Conservation (phyloP, 2,113 vertebrate genomes). For the Hemiscyllium ocellatum region DNA sequence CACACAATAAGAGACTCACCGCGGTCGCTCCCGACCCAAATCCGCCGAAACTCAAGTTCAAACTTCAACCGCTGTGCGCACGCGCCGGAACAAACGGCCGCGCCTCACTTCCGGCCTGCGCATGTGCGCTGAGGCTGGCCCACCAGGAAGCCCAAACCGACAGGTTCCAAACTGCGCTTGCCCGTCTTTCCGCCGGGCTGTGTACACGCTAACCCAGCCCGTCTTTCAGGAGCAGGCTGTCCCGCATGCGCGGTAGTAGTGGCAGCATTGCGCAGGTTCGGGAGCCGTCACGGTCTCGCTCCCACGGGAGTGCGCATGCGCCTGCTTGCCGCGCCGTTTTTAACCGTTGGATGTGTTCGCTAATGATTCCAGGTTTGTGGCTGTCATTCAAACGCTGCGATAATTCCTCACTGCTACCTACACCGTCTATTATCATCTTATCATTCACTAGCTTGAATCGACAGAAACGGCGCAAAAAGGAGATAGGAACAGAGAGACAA, state of each 20-base stretch:
- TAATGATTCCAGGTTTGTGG: neutral
- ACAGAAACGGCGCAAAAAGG: neutral
- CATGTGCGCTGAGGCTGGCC: neutral
- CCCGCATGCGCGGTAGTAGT: no score
- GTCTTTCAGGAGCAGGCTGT: no score
- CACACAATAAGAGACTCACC: neutral
- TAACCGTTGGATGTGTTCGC: neutral
- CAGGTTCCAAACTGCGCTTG: neutral
- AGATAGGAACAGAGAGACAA: no score
- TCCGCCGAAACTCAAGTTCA: neutral
- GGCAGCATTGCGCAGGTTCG: neutral
- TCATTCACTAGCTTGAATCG: neutral
- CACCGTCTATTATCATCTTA: no score
- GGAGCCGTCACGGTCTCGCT: neutral
- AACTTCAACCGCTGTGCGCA: neutral
- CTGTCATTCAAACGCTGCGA: neutral
- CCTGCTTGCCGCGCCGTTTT: neutral
- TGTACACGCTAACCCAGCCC: no score
- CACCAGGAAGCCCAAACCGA: neutral
- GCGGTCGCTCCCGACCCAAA: neutral
- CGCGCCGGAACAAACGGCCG: neutral
- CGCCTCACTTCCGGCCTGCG: neutral
- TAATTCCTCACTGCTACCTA: neutral
- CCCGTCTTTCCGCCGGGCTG: no score
- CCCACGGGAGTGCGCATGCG: neutral